Percentiles rank a stretch among this genome's conserved stretches.
Conservation (phyloP, 1,140 invertebrate genomes). For the Araneus ventricosus region DNA sequence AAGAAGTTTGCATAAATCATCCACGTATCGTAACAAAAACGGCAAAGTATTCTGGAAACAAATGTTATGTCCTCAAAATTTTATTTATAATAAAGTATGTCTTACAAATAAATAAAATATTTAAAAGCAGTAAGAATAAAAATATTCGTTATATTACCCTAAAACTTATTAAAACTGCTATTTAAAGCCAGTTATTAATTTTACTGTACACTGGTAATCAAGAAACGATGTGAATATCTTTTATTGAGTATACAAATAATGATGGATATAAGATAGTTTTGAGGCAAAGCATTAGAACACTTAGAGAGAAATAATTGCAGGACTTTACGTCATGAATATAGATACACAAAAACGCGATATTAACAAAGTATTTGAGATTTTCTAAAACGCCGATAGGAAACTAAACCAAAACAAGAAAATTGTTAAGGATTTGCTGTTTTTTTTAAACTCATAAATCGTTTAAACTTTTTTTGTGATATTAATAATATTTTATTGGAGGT, state of each 20-base stretch:
- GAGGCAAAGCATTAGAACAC: slow-evolving; percentile 26
- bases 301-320: slow-evolving; percentile 23
- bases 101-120: neutral
- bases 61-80: neutral
- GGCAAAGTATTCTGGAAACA: neutral
- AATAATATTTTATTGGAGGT: no score
- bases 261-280: slow-evolving; percentile 42
- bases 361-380: neutral
- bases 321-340: neutral
- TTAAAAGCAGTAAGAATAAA: neutral
- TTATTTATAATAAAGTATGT: neutral
- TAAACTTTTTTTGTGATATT: no score
- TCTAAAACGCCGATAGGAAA: neutral
- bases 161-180: neutral
- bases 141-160: neutral
- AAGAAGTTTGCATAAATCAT: neutral
- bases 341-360: neutral
- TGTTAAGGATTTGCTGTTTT: no score
- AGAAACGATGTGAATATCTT: neutral
- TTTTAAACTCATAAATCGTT: no score
- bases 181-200: neutral
- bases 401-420: neutral
- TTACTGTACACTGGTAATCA: neutral
- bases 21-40: no score
- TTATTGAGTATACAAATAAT: slow-evolving; percentile 37